Conservation (phyloP, 2,888 invertebrate genomes). For the Ferrisia virgata region DNA sequence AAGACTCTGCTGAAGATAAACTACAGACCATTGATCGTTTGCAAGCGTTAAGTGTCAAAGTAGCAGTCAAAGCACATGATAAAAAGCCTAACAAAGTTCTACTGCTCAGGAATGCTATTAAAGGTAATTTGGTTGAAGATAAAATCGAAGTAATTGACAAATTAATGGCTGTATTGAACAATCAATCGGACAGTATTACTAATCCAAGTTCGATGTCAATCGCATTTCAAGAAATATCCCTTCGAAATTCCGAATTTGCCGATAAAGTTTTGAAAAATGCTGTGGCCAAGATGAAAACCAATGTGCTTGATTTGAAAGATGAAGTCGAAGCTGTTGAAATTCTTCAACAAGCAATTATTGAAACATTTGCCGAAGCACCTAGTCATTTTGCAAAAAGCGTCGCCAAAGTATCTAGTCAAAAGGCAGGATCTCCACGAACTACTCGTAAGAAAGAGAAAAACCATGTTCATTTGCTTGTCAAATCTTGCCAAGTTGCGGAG, state of each 20-base stretch:
- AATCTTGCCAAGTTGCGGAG: constrained; percentile 50
- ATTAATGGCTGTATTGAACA: constrained; percentile 57
- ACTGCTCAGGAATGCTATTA: constrained; percentile 62
- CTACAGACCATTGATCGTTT: constrained; percentile 7
- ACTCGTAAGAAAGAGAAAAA: no score
- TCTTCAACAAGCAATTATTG: constrained; percentile 64
- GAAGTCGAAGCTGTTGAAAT: not conserved
- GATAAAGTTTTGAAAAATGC: constrained; percentile 62
- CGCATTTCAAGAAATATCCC: constrained; percentile 66
- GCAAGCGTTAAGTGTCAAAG: not conserved
- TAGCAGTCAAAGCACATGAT: not conserved
- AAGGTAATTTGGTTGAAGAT: constrained; percentile 57
- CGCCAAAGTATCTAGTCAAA: no score
- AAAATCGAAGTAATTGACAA: constrained; percentile 63
- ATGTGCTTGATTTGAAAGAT: constrained; percentile 59
- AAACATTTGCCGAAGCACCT: constrained; percentile 64
- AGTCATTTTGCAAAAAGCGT: no score
- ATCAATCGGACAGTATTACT: constrained; percentile 59
- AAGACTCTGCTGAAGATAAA: not conserved
- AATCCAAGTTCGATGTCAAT: constrained; percentile 57
- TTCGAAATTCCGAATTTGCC: constrained; percentile 61
- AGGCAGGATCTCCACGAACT: no score
- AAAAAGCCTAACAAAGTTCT: constrained; percentile 56
- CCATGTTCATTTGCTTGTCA: not conserved
- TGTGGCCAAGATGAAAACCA: constrained; percentile 52